Evolutionary conservation across 2,113 vertebrate species (phyloP).

Genomic region (Psilopogon haemacephalus): DNA sequence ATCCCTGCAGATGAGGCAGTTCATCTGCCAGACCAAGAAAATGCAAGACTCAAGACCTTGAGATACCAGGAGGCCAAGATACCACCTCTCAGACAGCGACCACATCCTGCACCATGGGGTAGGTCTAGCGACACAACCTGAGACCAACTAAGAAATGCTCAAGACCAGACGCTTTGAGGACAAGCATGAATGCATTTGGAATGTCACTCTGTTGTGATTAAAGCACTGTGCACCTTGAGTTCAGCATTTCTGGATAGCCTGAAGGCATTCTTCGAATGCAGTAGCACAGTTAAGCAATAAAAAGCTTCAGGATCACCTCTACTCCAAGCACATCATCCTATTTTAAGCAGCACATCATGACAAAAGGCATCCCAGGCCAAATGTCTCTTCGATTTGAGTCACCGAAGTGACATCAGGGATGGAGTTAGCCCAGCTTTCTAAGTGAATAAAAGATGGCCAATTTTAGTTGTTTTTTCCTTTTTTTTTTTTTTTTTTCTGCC

Average conservation of each 20-base stretch:
- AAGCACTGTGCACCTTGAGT: neutral
- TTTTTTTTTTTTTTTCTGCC: neutral
- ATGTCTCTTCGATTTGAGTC: slow-evolving; percentile 26
- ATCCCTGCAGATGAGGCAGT: neutral
- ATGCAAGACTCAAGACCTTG: accelerated
- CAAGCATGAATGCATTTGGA: neutral
- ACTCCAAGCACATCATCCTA: neutral
- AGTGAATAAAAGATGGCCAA: neutral
- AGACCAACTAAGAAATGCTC: neutral
- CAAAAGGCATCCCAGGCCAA: neutral
- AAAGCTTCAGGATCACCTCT: neutral
- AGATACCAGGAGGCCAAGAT: neutral
- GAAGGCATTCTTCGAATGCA: neutral
- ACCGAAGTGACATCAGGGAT: slow-evolving; percentile 39
- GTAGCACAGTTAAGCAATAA: neutral
- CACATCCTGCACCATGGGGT: accelerated
- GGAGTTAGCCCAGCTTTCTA: neutral
- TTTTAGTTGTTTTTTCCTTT: neutral
- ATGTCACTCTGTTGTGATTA: neutral
- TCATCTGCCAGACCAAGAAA: neutral
- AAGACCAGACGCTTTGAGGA: neutral
- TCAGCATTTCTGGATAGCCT: neutral
- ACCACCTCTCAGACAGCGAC: neutral
- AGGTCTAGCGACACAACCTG: neutral
- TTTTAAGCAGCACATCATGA: neutral